Percentiles rank a stretch among this genome's conserved stretches.
Conservation (phyloP, 2,797 vertebrate genomes). For the Monodelphis domestica region DNA sequence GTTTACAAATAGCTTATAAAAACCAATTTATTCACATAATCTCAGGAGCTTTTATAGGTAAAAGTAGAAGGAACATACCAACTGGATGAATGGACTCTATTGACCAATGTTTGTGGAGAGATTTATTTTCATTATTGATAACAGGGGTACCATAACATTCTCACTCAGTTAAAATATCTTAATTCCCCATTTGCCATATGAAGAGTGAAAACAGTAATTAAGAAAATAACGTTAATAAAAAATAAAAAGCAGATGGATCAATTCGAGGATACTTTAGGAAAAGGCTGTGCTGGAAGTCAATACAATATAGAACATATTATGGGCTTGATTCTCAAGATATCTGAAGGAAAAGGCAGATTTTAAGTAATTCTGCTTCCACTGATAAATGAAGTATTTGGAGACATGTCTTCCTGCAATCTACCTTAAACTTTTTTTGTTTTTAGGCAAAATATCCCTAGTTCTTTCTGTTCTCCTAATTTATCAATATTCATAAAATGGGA, state of each 20-base stretch:
- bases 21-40: background rate
- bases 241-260: background rate
- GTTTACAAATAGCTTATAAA: background rate
- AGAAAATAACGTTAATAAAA: background rate
- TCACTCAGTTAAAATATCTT: background rate
- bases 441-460: background rate
- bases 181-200: background rate
- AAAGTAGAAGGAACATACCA: background rate
- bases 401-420: background rate
- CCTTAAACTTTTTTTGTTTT: background rate
- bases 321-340: background rate
- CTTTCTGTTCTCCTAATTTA: background rate
- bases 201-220: background rate
- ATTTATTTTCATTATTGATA: background rate
- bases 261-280: background rate
- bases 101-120: background rate
- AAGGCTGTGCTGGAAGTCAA: background rate
- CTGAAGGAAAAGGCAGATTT: background rate
- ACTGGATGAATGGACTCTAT: background rate
- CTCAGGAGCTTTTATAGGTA: background rate
- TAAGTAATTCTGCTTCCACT: background rate
- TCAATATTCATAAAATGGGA: background rate
- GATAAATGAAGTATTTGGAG: background rate
- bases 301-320: background rate
- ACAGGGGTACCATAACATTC: background rate